These are phyloP conservation scores for Disparrhopalites patrizii DNA, from an alignment of 2,888 invertebrate species.

Conservation along the genomic window DNA sequence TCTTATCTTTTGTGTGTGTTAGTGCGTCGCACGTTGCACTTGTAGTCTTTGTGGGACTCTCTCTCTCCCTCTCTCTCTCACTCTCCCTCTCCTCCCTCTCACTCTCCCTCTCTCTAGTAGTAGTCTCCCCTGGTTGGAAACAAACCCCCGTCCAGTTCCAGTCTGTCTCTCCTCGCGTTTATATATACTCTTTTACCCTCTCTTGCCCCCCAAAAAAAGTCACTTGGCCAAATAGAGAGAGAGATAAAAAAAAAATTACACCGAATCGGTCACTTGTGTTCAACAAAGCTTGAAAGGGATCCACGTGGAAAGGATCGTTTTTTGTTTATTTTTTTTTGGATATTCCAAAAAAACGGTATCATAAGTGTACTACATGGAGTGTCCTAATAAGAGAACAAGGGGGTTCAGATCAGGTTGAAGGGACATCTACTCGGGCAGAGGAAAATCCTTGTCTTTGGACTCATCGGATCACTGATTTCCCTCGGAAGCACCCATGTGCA, in stretches of 20 bases:
- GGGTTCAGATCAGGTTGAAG: not conserved
- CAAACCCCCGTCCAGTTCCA: conserved; percentile 16
- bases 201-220: too few species aligned
- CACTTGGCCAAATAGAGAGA: not conserved
- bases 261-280: not conserved
- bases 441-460: not conserved
- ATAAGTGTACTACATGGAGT: too few species aligned
- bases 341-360: too few species aligned
- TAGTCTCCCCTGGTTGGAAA: not conserved
- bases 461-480: conserved; percentile 1
- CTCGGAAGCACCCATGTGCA: not conserved
- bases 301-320: not conserved
- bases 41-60: not conserved
- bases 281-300: not conserved
- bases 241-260: too few species aligned
- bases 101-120: not conserved
- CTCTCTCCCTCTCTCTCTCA: conserved; percentile 8
- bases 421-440: not conserved
- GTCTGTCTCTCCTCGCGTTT: conserved; percentile 8
- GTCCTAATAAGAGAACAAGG: not conserved
- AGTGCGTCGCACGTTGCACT: conserved; percentile 13
- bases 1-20: too few species aligned
- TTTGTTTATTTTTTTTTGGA: too few species aligned
- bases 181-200: too few species aligned
- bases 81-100: not conserved